Evolutionary conservation across 1,140 invertebrate genomes (phyloP), one percentile per base, ranked within the genome.

Genomic region (Paramacrobiotus metropolitanus): DNA sequence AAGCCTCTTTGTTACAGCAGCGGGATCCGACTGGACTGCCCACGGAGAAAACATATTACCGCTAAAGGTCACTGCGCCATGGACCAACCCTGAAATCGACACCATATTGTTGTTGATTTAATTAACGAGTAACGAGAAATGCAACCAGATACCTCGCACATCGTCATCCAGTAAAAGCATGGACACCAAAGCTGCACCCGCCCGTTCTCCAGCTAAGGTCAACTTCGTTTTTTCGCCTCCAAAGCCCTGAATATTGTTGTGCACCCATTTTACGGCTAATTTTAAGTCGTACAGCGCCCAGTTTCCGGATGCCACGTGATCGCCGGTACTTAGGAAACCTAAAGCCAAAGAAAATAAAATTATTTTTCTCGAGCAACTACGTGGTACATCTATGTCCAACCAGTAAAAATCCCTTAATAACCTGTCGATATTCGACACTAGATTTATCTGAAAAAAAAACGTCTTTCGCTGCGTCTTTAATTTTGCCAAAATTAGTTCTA

Each of bases 201-300:
- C 34, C n/a, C 34, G 34, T n/a, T 40, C 34, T 40, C 34, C 34
- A 40, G 34, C 34, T n/a, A 40, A 59, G 28, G 73, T 75, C 55
- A 76, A 70, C 61, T 71, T 70, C 28, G 69, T 65, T 2, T 72
- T 69, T 65, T 76, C 69, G 2, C 76, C 76, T 29, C 72, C 68
- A 62, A 77, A 77, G 44, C 60, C 45, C n/a, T 60, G 55, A 21
- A 77, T 77, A 60, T 75, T 74, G 21, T 70, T 67, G 64, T 71
- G 68, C 9, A 77, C 66, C 70, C 74, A 77, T 64, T 76, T 66
- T 21, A 77, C 64, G 0, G 73, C 74, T 40, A 69, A 60, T 0
- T 72, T 31, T 63, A 77, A 75, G 63, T 77, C 76, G 66, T 69
- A 74, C 60, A 77, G 62, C 21, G 76, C 76, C 67, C 70, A 76